Conservation (phyloP, 2,797 vertebrate genomes). For the Bradypodion pumilum region DNA sequence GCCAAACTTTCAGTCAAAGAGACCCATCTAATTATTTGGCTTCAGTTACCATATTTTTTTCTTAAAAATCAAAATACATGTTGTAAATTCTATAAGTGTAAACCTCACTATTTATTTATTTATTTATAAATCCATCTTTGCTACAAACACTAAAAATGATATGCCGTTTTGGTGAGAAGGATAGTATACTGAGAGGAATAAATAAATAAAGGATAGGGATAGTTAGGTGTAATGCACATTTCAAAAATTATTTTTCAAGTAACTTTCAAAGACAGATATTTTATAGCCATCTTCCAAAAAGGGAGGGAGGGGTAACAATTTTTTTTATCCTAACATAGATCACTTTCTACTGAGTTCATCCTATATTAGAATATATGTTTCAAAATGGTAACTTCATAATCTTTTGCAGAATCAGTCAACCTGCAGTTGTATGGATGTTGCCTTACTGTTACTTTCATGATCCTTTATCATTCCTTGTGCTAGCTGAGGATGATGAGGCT, state of each 20-base stretch:
- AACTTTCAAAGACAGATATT: neutral
- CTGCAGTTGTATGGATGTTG: too few relatives aligned
- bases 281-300: too few relatives aligned
- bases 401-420: neutral
- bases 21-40: neutral
- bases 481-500: too few relatives aligned
- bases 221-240: neutral
- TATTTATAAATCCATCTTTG: neutral
- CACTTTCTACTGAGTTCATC: neutral
- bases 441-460: too few relatives aligned
- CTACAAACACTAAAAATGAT: neutral
- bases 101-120: neutral
- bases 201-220: neutral
- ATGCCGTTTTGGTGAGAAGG: neutral
- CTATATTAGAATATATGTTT: neutral
- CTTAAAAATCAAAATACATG: constrained; percentile 33
- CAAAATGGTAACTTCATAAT: neutral
- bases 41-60: constrained; percentile 22
- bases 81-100: neutral
- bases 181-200: neutral
- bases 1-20: rapidly evolving
- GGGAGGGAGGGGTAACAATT: neutral
- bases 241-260: neutral
- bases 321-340: neutral
- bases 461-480: too few relatives aligned